These are phyloP conservation scores for Hirudo medicinalis DNA, from an alignment of 1,140 invertebrate genomes.

Conservation along the genomic window DNA sequence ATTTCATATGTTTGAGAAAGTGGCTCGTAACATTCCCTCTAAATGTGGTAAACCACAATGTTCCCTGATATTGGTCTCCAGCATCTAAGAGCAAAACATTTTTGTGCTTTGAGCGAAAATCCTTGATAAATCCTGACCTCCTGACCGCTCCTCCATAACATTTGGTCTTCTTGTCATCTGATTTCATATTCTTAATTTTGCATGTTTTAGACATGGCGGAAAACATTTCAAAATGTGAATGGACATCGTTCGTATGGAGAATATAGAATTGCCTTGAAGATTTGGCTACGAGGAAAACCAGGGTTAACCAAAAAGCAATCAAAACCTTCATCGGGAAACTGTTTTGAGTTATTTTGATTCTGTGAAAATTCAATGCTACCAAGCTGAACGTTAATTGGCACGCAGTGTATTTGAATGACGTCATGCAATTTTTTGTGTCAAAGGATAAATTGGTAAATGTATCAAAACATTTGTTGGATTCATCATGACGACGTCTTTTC, in stretches of 20 bases:
- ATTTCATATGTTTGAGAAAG: neutral
- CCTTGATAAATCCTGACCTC: neutral
- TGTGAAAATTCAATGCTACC: no score
- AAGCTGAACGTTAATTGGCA: no score
- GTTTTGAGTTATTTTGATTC: no score
- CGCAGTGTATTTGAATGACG: no score
- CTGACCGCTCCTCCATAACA: neutral
- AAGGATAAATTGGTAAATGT: no score
- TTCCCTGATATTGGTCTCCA: conserved; percentile 30
- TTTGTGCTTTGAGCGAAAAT: neutral
- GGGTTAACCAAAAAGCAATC: no score
- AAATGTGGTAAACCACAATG: conserved; percentile 36
- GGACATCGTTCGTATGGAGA: conserved; percentile 79
- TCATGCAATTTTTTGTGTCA: no score
- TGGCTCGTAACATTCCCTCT: neutral
- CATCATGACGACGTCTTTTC: no score
- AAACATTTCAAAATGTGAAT: conserved; percentile 62
- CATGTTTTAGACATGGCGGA: conserved; percentile 52
- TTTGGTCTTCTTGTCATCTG: neutral
- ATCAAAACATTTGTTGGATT: no score
- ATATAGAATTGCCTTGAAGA: conserved; percentile 52
- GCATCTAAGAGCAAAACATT: neutral
- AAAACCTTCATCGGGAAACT: no score
- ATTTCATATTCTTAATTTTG: conserved; percentile 44
- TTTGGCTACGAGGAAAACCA: neutral